Percentiles rank a stretch among this genome's conserved stretches.
These are phyloP conservation scores for Myotis planiceps DNA, from an alignment of 2,797 vertebrate species.

Conservation along the genomic window DNA sequence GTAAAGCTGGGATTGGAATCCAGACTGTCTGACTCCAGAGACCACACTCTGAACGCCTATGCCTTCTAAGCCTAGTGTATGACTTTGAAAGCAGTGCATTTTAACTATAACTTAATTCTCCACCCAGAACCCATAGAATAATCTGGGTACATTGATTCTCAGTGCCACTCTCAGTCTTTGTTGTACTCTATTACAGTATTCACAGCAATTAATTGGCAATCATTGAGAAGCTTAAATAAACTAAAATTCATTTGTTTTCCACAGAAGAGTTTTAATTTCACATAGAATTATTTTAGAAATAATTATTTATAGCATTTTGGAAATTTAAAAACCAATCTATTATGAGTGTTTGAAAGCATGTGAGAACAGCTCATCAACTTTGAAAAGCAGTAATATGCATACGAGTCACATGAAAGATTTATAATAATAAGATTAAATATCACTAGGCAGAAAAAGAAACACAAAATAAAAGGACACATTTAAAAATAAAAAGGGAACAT, in stretches of 20 bases:
- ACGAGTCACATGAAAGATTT: conserved; percentile 56
- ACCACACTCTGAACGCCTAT: neutral
- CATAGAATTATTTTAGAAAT: conserved; percentile 45
- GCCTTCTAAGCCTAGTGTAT: neutral
- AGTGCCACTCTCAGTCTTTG: neutral
- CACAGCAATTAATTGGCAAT: neutral
- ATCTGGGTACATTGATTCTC: neutral
- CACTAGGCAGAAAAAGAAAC: conserved; percentile 48
- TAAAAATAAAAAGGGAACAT: conserved; percentile 60
- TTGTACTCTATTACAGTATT: neutral
- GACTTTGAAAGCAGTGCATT: neutral
- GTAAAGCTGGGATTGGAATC: conserved; percentile 17
- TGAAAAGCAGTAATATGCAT: conserved; percentile 28
- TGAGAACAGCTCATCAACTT: conserved; percentile 34
- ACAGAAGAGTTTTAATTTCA: conserved; percentile 32
- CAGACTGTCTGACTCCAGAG: neutral
- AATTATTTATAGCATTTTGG: conserved; percentile 65
- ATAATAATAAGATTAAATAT: conserved; percentile 61
- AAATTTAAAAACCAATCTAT: conserved; percentile 56
- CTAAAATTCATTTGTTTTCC: conserved; percentile 7
- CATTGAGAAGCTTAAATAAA: conserved; percentile 13
- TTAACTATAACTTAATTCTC: neutral
- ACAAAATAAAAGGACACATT: conserved; percentile 52
- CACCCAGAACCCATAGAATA: neutral
- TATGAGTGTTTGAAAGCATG: conserved; percentile 59